Evolutionary conservation across 64 coral and sea anemone species (phyloP).

Genomic region (Actinia tenebrosa): DNA sequence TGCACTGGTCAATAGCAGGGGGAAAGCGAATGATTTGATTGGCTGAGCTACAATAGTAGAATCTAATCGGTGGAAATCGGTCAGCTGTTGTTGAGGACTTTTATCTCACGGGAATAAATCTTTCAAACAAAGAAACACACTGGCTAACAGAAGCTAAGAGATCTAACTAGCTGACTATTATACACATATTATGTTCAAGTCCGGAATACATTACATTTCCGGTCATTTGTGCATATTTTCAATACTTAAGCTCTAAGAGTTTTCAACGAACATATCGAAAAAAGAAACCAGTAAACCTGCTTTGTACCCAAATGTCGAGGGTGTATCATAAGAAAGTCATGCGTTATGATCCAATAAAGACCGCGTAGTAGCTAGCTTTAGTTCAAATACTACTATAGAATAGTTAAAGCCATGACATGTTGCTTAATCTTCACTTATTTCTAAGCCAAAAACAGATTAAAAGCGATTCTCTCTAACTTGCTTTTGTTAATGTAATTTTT

Average conservation of each 20-base stretch:
- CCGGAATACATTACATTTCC: background rate
- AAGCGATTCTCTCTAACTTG: no score
- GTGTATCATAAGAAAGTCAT: background rate
- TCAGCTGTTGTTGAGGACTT: constrained; percentile 13
- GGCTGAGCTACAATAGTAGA: background rate
- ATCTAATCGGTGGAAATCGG: constrained; percentile 1
- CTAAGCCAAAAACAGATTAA: background rate
- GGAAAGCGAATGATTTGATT: background rate
- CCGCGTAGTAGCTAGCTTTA: background rate
- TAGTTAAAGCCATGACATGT: background rate
- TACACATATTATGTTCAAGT: background rate
- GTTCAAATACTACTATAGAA: background rate
- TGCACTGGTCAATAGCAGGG: background rate
- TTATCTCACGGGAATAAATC: constrained; percentile 6
- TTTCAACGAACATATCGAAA: background rate
- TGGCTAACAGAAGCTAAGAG: background rate
- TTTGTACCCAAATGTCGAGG: background rate
- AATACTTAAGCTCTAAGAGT: background rate
- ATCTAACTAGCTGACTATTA: constrained; percentile 1
- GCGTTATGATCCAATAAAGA: background rate
- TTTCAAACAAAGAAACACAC: constrained; percentile 14
- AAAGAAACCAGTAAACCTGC: background rate
- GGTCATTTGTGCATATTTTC: background rate
- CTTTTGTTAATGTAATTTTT: no score
- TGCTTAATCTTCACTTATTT: background rate